phyloP scores from a whole-genome alignment of 2,888 invertebrate genomes.

The Chloroclysta siterata region DNA sequence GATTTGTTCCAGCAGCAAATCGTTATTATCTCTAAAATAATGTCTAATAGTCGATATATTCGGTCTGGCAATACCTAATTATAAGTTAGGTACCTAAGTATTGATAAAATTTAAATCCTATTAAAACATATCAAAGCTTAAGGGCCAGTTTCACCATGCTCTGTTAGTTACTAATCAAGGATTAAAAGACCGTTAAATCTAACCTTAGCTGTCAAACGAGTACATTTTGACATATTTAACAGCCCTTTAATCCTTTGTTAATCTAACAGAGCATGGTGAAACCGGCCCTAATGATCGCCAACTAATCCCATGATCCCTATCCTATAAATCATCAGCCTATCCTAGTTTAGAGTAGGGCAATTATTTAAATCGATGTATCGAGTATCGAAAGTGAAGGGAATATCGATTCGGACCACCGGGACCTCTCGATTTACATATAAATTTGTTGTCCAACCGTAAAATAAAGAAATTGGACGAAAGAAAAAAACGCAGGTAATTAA shows the following conservation, averaged over 20 bases:
- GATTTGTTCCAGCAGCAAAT: too few relatives aligned
- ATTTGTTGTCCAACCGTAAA: conserved; percentile 81
- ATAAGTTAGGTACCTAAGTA: background rate
- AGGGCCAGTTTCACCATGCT: too few relatives aligned
- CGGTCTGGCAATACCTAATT: too few relatives aligned
- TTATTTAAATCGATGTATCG: conserved; percentile 61
- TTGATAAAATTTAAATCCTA: background rate
- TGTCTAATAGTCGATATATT: too few relatives aligned
- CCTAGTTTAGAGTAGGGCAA: conserved; percentile 52
- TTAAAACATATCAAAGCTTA: conserved; percentile 19
- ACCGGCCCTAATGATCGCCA: background rate
- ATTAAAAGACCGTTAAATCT: too few relatives aligned
- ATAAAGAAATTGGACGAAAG: conserved; percentile 79
- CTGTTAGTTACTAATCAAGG: too few relatives aligned
- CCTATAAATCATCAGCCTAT: conserved; percentile 39
- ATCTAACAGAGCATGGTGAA: too few relatives aligned
- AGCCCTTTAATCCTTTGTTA: too few relatives aligned
- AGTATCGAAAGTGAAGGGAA: conserved; percentile 37
- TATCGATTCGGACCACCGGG: conserved; percentile 71
- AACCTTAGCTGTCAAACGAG: too few relatives aligned
- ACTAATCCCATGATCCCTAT: conserved; percentile 34
- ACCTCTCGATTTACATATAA: conserved; percentile 80
- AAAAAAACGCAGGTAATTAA: conserved; percentile 70
- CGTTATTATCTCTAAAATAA: too few relatives aligned
- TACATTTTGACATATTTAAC: too few relatives aligned